A percentile compares a stretch with the other conserved stretches of the same genome.
Evolutionary conservation across 2,797 vertebrate species (phyloP).

Genomic region (Capromys pilorides): DNA sequence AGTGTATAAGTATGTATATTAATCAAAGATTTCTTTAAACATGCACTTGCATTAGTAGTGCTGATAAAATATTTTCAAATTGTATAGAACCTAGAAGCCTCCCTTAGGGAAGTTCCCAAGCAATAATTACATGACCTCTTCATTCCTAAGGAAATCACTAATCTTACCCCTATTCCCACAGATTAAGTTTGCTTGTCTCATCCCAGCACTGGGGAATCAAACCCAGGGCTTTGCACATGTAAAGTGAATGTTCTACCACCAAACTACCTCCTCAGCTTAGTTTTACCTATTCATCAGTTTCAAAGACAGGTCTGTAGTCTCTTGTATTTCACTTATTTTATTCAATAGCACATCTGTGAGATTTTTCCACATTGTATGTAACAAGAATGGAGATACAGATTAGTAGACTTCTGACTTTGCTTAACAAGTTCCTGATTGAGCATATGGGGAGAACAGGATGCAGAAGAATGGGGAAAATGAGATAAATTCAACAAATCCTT

Average conservation of each 20-base stretch:
- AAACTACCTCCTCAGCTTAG: background rate
- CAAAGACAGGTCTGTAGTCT: background rate
- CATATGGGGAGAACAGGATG: background rate
- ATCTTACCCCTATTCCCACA: constrained; percentile 1
- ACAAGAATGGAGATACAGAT: background rate
- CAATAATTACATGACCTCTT: background rate
- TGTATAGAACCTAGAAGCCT: background rate
- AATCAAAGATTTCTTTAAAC: constrained; percentile 28
- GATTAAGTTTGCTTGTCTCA: background rate
- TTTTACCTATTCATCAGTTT: constrained; percentile 19
- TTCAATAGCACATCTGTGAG: background rate
- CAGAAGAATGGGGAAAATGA: background rate
- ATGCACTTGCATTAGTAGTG: background rate
- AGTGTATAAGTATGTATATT: background rate
- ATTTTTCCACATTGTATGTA: background rate
- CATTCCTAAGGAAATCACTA: background rate
- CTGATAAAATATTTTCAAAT: constrained; percentile 45
- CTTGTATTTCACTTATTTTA: constrained; percentile 26
- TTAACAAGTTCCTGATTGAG: constrained; percentile 4
- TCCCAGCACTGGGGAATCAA: background rate
- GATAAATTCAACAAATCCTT: background rate
- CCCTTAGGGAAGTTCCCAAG: background rate
- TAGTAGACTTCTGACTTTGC: background rate
- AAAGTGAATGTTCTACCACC: background rate
- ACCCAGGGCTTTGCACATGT: background rate